Conservation (phyloP, 2,113 vertebrate genomes). For the Malurus alboscapulatus region DNA sequence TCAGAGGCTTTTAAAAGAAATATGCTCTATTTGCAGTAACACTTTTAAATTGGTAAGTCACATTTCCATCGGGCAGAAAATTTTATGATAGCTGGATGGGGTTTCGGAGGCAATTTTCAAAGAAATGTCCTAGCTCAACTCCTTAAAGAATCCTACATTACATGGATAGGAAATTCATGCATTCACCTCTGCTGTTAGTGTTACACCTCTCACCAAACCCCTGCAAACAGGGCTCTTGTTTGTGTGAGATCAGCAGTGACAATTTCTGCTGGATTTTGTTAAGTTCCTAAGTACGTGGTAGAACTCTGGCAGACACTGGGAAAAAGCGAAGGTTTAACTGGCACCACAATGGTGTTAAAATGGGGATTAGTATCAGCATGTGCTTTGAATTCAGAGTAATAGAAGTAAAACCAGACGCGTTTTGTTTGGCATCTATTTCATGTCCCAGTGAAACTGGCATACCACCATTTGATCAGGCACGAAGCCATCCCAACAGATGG, state of each 20-base stretch:
- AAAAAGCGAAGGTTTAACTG: constrained; percentile 49
- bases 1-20: background rate
- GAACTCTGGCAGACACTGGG: constrained; percentile 16
- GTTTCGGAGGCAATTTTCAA: background rate
- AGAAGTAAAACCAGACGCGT: constrained; percentile 48
- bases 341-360: constrained; percentile 57
- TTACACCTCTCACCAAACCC: background rate
- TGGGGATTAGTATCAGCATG: constrained; percentile 53
- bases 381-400: constrained; percentile 60
- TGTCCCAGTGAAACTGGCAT: constrained; percentile 67
- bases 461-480: constrained; percentile 65
- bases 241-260: background rate
- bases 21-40: background rate
- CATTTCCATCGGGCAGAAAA: background rate
- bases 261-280: background rate
- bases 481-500: constrained; percentile 75
- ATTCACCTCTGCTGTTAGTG: background rate
- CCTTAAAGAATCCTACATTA: background rate
- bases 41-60: background rate
- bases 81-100: background rate
- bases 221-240: background rate
- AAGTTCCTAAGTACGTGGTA: background rate
- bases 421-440: constrained; percentile 66
- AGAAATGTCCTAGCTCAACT: background rate
- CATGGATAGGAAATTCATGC: background rate